A percentile compares a stretch with the other conserved stretches of the same genome.
Conservation (phyloP, 2,797 vertebrate genomes). For the Neostethus bicornis region DNA sequence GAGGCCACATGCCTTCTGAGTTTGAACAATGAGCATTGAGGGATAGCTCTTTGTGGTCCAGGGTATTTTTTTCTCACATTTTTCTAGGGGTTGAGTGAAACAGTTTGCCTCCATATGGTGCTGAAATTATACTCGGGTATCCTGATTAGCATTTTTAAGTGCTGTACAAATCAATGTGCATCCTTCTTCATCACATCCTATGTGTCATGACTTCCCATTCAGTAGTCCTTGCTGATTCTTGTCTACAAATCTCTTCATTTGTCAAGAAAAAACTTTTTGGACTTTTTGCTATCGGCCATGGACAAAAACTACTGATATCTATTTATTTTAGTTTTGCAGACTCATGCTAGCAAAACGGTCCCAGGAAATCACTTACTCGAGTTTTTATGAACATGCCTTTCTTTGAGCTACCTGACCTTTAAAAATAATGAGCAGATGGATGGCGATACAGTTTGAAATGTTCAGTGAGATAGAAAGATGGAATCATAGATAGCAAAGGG, state of each 20-base stretch:
- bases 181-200: constrained; percentile 13
- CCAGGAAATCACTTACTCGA: constrained; percentile 21
- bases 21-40: constrained; percentile 36
- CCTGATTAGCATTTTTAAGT: no score
- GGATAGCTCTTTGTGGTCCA: constrained; percentile 42
- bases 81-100: neutral
- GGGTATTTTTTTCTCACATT: neutral
- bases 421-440: constrained; percentile 48
- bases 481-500: constrained; percentile 25
- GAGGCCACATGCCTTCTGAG: constrained; percentile 68
- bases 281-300: constrained; percentile 28
- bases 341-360: constrained; percentile 21
- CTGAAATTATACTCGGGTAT: no score
- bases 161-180: no score
- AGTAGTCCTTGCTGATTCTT: constrained; percentile 8
- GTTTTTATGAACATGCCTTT: constrained; percentile 48
- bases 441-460: constrained; percentile 25
- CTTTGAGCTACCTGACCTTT: constrained; percentile 41
- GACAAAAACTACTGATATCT: no score
- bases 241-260: constrained; percentile 46
- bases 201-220: constrained; percentile 39
- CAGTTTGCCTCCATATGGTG: neutral
- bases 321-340: constrained; percentile 21
- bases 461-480: constrained; percentile 18
- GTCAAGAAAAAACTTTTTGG: constrained; percentile 39